phyloP scores from a whole-genome alignment of 2,888 invertebrate genomes.

The Ceriagrion tenellum region DNA sequence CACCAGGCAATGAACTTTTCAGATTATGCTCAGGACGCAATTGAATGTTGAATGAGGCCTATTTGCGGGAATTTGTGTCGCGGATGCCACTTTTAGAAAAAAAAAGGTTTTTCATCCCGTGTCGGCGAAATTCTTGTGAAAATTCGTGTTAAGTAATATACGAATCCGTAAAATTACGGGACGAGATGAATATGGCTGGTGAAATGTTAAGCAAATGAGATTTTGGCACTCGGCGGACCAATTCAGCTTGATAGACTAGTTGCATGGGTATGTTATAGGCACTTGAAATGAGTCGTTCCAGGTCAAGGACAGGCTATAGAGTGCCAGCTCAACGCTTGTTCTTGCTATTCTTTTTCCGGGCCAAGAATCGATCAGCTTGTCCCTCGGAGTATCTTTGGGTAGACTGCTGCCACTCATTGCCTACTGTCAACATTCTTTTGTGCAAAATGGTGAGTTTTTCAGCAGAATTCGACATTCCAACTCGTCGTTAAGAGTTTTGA shows the following conservation, averaged over 20 bases:
- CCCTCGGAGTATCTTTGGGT: not conserved
- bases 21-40: too few species aligned
- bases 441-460: not conserved
- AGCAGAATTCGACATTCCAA: not conserved
- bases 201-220: not conserved
- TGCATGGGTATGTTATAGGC: not conserved
- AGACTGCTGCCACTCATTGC: not conserved
- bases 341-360: not conserved
- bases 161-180: not conserved
- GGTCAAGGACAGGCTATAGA: not conserved
- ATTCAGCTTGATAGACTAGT: not conserved
- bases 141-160: not conserved
- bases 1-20: too few species aligned
- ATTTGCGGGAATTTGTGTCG: too few species aligned
- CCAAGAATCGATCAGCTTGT: not conserved
- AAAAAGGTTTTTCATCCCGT: not conserved
- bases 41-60: too few species aligned
- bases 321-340: not conserved
- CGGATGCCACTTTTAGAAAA: not conserved
- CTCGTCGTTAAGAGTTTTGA: not conserved
- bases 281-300: not conserved
- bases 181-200: not conserved
- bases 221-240: not conserved
- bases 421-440: not conserved
- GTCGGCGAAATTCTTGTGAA: not conserved